Evolutionary conservation across 2,888 invertebrate species (phyloP).

Genomic region (Gisinianus flammeolus): DNA sequence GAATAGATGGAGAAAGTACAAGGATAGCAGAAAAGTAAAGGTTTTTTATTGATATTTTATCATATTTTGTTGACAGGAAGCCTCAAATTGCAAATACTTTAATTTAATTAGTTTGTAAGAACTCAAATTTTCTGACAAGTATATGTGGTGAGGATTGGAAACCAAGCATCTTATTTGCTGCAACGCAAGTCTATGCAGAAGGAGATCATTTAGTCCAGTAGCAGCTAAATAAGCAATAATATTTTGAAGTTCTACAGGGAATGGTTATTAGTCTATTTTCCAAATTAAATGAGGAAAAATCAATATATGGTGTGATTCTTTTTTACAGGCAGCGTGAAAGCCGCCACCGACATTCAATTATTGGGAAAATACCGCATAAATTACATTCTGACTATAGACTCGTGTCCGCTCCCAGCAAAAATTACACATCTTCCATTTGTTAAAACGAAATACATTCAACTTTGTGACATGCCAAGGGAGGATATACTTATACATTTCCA

Average conservation of each 20-base stretch:
- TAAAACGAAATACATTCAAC: conserved; percentile 76
- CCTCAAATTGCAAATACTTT: too few relatives aligned
- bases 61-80: too few relatives aligned
- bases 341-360: conserved; percentile 75
- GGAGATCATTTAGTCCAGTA: too few relatives aligned
- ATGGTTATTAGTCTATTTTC: too few relatives aligned
- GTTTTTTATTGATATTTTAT: neutral
- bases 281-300: too few relatives aligned
- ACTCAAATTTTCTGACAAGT: neutral
- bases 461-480: conserved; percentile 83
- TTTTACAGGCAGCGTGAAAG: conserved; percentile 74
- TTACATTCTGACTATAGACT: conserved; percentile 81
- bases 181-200: too few relatives aligned
- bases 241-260: too few relatives aligned
- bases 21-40: too few relatives aligned
- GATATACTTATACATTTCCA: conserved; percentile 82
- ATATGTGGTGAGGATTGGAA: neutral
- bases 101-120: too few relatives aligned
- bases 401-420: conserved; percentile 79
- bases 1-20: too few relatives aligned
- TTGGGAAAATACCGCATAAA: conserved; percentile 72
- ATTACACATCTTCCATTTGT: conserved; percentile 73
- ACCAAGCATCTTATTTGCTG: too few relatives aligned
- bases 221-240: neutral
- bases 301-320: neutral